These are phyloP conservation scores for Zaprionus kolodkinae DNA, from an alignment of 1,140 invertebrate species.

Conservation along the genomic window DNA sequence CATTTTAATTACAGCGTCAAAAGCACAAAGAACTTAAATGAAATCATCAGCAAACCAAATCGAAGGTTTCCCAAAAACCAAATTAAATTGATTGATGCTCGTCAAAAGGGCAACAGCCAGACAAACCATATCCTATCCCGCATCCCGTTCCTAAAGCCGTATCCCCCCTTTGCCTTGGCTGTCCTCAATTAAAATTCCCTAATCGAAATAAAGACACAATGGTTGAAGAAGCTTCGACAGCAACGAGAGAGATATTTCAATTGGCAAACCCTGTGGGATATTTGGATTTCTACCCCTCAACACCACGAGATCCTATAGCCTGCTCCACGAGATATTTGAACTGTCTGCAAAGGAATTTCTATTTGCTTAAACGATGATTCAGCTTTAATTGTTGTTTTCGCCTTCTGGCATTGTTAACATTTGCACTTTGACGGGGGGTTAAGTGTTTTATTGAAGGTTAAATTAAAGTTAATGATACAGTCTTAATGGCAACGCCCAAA, in stretches of 20 bases:
- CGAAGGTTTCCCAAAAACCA: constrained; percentile 6
- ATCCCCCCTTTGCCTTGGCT: neutral
- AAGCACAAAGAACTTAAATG: constrained; percentile 35
- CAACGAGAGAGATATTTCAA: constrained; percentile 21
- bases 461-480: constrained; percentile 66
- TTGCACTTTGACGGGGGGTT: constrained; percentile 22
- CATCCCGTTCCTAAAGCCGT: neutral
- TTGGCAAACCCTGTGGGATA: constrained; percentile 9
- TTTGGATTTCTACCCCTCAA: constrained; percentile 5
- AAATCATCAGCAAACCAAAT: constrained; percentile 44
- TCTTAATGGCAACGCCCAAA: constrained; percentile 13
- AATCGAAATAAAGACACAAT: constrained; percentile 34
- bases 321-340: constrained; percentile 45
- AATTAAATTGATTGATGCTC: constrained; percentile 50
- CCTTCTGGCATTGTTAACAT: constrained; percentile 29
- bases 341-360: constrained; percentile 49
- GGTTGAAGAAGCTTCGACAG: constrained; percentile 11
- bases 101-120: constrained; percentile 36
- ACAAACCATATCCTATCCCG: neutral
- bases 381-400: constrained; percentile 64
- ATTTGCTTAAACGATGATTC: constrained; percentile 52
- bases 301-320: neutral
- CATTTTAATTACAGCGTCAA: constrained; percentile 43
- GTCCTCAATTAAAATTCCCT: constrained; percentile 38
- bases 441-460: constrained; percentile 60